Evolutionary conservation across 2,888 invertebrate genomes (phyloP), one percentile per base, ranked within the genome.

Genomic region (Penaeus monodon): DNA sequence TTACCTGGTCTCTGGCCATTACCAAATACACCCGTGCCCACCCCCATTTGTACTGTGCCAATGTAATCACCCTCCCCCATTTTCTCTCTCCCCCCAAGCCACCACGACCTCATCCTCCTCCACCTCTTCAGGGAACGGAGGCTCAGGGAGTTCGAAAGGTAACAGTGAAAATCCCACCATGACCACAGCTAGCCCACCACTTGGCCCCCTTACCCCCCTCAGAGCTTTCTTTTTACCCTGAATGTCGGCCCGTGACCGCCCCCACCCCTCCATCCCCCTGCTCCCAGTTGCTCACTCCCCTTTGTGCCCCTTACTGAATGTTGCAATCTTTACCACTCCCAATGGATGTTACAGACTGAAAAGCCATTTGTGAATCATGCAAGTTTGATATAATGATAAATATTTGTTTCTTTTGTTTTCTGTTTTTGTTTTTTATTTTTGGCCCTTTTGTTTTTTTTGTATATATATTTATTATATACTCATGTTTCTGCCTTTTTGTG

Each of bases 61-160:
- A 17, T 17, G 57, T 77, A 77, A 77, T 77, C 77, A 77, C 33
- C 77, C 77, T 49, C 76, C 77, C 80, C 80, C 33, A 33, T 65
- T 77, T 80, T 76, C 70, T 65, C 49, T 49, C 76, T 65, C 84
- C 84, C 70, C 65, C 77, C 84, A 88, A 88, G 88, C 88, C 81
- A 79, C 84, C 76, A 63, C 88, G 77, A 81, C 88, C 81, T 84
- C 87, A 33, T 49, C 83, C 78, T 84, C 88, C 81, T 80, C 87
- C 83, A 80, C 83, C 80, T 84, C 79, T 84, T 63, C 87, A 49
- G 84, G 87, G 73, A 87, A 87, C 84, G 87, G 87, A 87, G 87
- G 87, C 44, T 64, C 87, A 80, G 87, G 84, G 68, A 84, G 84
- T 64, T 64, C 83, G 8, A 87, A 87, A 87, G 87, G 87, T 87